These are phyloP conservation scores for Phyllotreta striolata DNA, from an alignment of 2,888 invertebrate species.

Conservation along the genomic window DNA sequence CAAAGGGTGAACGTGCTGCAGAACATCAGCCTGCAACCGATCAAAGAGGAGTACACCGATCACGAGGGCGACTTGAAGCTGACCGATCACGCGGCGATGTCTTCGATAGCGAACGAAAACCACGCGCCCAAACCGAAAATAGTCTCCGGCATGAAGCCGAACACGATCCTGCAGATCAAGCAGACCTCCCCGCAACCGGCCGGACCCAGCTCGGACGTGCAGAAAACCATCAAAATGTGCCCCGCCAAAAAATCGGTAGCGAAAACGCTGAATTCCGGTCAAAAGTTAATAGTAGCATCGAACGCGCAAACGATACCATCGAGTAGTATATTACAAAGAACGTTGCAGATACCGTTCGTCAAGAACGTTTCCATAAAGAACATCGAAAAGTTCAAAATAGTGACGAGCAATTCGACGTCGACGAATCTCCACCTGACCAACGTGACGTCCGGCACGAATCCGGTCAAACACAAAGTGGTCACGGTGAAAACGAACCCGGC, in stretches of 20 bases:
- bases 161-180: constrained; percentile 49
- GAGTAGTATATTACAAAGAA: constrained; percentile 58
- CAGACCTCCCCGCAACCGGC: constrained; percentile 40
- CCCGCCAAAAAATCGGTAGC: constrained; percentile 53
- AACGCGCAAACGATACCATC: constrained; percentile 57
- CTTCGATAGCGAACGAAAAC: constrained; percentile 49
- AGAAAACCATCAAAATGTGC: constrained; percentile 52
- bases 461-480: constrained; percentile 57
- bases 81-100: constrained; percentile 20
- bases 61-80: constrained; percentile 16
- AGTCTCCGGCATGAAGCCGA: constrained; percentile 45
- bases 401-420: constrained; percentile 49
- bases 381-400: constrained; percentile 60
- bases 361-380: constrained; percentile 59
- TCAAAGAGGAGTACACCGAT: constrained; percentile 39
- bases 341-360: constrained; percentile 57
- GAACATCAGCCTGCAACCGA: constrained; percentile 52
- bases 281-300: constrained; percentile 60
- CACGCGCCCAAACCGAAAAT: constrained; percentile 50
- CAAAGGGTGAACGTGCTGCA: constrained; percentile 58
- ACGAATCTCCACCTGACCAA: constrained; percentile 41
- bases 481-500: constrained; percentile 55
- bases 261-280: constrained; percentile 52
- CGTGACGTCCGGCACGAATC: constrained; percentile 39
- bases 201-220: constrained; percentile 47